A percentile compares a stretch with the other conserved stretches of the same genome.
phyloP scores from a whole-genome alignment of 2,888 invertebrate species.

The Pyrrhia umbra region DNA sequence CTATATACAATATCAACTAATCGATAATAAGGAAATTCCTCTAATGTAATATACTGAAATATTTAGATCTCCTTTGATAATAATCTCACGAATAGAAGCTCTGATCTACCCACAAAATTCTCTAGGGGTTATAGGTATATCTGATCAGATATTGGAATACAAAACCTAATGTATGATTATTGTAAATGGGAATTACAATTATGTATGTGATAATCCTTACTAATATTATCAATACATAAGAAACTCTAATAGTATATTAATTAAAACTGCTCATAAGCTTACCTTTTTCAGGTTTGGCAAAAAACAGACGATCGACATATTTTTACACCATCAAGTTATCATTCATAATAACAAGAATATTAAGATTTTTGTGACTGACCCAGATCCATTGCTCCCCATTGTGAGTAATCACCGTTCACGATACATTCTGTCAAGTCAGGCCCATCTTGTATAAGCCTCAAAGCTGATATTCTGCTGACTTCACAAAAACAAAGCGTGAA shows the following conservation, averaged over 20 bases:
- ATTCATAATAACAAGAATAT: not conserved
- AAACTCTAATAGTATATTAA: no score
- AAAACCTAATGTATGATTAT: slow-evolving; percentile 7
- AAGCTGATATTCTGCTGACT: not conserved
- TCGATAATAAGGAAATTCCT: slow-evolving; percentile 43
- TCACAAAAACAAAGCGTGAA: slow-evolving; percentile 3
- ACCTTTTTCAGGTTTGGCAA: no score
- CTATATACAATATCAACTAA: slow-evolving; percentile 5
- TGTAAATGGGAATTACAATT: no score
- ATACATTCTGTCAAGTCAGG: not conserved
- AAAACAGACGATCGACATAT: no score
- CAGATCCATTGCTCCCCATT: not conserved
- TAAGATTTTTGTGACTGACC: not conserved
- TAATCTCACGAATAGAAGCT: slow-evolving; percentile 33
- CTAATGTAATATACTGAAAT: slow-evolving; percentile 44
- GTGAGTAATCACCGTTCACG: not conserved
- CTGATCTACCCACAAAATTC: slow-evolving; percentile 41
- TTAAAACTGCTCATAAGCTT: no score
- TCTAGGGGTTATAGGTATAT: slow-evolving; percentile 42
- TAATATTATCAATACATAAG: no score
- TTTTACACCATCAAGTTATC: not conserved
- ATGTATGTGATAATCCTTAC: no score
- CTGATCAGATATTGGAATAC: slow-evolving; percentile 37
- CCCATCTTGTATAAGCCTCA: no score
- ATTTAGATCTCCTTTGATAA: slow-evolving; percentile 31